A percentile compares a stretch with the other conserved stretches of the same genome.
phyloP scores from a whole-genome alignment of 2,888 invertebrate genomes.

The Acholoe squamosa region DNA sequence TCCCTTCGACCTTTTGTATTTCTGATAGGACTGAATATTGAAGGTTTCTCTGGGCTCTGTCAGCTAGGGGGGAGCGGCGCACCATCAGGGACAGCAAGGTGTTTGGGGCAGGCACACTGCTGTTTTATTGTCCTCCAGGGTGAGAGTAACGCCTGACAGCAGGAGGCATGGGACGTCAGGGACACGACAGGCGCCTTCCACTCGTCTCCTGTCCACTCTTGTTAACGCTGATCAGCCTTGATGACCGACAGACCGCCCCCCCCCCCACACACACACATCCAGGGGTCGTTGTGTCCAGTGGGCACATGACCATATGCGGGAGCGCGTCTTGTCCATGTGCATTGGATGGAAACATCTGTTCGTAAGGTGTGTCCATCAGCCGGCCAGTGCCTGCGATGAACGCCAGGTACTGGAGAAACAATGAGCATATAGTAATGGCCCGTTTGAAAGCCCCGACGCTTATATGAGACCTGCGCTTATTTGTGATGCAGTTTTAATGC shows the following conservation, averaged over 20 bases:
- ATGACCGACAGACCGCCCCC: not conserved
- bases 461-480: no score
- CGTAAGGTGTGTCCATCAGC: not conserved
- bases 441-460: no score
- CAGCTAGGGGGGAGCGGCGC: not conserved
- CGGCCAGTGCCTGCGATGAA: no score
- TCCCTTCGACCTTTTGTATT: no score
- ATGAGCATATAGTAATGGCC: no score
- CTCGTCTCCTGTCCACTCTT: not conserved
- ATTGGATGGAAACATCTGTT: constrained; percentile 37
- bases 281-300: constrained; percentile 13
- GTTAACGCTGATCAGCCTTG: constrained; percentile 6
- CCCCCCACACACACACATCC: not conserved
- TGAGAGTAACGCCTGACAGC: not conserved
- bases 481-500: no score
- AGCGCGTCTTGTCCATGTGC: constrained; percentile 47
- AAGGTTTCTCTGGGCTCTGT: no score
- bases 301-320: constrained; percentile 57
- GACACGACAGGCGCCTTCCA: not conserved
- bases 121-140: constrained; percentile 42
- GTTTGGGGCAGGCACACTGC: not conserved
- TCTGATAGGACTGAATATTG: no score
- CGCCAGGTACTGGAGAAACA: no score
- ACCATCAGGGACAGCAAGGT: not conserved
- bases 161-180: not conserved